Evolutionary conservation across 2,888 invertebrate genomes (phyloP).

Genomic region (Caenorhabditis sp.): DNA sequence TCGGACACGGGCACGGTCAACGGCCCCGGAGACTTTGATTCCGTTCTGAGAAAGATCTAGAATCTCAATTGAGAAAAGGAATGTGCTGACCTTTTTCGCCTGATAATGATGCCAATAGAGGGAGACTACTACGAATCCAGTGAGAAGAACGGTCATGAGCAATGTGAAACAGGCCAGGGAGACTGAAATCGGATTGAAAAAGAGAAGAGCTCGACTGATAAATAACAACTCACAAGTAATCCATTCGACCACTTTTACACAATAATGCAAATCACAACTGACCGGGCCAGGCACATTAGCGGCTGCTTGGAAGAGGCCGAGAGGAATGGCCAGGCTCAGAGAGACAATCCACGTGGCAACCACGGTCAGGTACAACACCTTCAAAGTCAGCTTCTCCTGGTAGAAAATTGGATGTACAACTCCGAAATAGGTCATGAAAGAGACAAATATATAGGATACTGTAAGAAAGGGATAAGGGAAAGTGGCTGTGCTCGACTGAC

Average conservation of each 20-base stretch:
- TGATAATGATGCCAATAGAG: conserved; percentile 22
- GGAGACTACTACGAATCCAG: conserved; percentile 18
- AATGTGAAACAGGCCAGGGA: conserved; percentile 9
- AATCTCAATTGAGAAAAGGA: not conserved
- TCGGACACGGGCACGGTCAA: conserved; percentile 16
- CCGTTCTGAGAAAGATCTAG: conserved; percentile 11
- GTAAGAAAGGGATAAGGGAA: not conserved
- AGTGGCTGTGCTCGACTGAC: not conserved
- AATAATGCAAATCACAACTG: conserved; percentile 8
- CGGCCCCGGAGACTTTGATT: conserved; percentile 11
- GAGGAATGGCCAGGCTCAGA: not conserved
- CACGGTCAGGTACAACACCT: not conserved
- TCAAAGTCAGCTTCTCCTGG: not conserved
- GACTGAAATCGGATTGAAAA: conserved; percentile 24
- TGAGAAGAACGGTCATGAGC: not conserved
- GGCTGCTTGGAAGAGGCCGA: conserved; percentile 28
- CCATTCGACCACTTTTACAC: conserved; percentile 17
- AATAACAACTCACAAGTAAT: conserved; percentile 34
- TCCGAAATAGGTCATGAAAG: conserved; percentile 28
- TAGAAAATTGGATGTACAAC: conserved; percentile 22
- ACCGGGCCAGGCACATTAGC: conserved; percentile 14
- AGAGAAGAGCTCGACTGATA: not conserved
- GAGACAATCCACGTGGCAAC: not conserved
- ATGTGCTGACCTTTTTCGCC: conserved; percentile 5
- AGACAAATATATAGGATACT: conserved; percentile 34